These are phyloP conservation scores for Mactra quadrangularis DNA, from an alignment of 1,140 invertebrate genomes.

Conservation along the genomic window DNA sequence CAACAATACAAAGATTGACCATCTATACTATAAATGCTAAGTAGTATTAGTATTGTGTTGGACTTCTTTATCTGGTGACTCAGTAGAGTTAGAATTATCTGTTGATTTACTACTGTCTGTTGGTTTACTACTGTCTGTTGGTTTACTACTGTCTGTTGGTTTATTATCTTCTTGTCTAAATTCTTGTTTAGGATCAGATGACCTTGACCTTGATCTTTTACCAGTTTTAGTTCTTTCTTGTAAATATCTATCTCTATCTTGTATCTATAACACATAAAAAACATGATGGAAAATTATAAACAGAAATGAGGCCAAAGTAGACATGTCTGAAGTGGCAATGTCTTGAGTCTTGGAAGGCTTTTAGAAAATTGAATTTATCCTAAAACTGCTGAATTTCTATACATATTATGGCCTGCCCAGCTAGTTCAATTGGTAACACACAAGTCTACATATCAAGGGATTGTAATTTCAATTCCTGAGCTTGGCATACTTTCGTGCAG, in stretches of 20 bases:
- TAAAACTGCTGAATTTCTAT: neutral
- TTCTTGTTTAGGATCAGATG: conserved; percentile 23
- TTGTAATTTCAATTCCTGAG: no score
- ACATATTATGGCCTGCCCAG: neutral
- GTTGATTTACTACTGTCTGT: neutral
- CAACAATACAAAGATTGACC: no score
- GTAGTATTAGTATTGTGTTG: neutral
- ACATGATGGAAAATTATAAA: neutral
- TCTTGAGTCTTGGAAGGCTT: neutral
- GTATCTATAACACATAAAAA: conserved; percentile 26
- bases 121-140: neutral
- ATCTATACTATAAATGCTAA: no score
- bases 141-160: neutral
- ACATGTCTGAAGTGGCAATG: no score
- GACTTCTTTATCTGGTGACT: neutral
- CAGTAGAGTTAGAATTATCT: conserved; percentile 2
- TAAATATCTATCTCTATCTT: conserved; percentile 47
- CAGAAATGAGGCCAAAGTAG: neutral
- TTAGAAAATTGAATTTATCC: neutral
- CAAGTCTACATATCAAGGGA: no score
- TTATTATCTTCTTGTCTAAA: conserved; percentile 13
- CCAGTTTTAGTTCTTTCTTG: conserved; percentile 43
- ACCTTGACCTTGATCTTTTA: conserved; percentile 37
- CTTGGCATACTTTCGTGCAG: no score
- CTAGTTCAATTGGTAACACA: no score